Conservation (phyloP, 2,113 vertebrate species). For the Carollia perspicillata region DNA sequence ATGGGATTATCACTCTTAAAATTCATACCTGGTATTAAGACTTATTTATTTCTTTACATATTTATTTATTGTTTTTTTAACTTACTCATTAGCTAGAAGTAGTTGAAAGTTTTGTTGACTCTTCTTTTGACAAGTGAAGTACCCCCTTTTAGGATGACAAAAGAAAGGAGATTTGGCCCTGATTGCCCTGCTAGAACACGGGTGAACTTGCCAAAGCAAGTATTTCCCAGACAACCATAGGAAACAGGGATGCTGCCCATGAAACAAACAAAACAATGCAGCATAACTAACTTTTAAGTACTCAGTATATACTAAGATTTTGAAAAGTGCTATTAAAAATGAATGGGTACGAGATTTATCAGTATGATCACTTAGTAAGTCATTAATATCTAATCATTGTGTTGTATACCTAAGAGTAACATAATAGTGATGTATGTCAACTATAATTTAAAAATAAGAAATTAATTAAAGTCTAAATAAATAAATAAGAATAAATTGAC, state of each 20-base stretch:
- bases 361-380: not conserved
- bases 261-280: not conserved
- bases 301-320: not conserved
- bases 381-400: not conserved
- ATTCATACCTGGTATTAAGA: not conserved
- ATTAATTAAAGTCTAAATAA: not conserved
- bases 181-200: not conserved
- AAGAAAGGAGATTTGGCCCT: not conserved
- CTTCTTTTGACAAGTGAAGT: not conserved
- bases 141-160: not conserved
- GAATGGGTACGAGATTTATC: not conserved
- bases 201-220: not conserved
- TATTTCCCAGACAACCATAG: not conserved
- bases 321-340: not conserved
- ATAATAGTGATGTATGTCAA: not conserved
- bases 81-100: not conserved
- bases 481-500: not conserved
- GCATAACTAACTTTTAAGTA: not conserved
- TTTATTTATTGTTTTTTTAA: not conserved
- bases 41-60: not conserved
- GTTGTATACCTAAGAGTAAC: not conserved
- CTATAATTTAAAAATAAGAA: not conserved
- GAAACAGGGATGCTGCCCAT: not conserved
- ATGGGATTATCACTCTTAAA: not conserved
- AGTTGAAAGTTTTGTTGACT: not conserved